A percentile compares a stretch with the other conserved stretches of the same genome.
Evolutionary conservation across 1,140 invertebrate species (phyloP).

Genomic region (Drosophila albomicans): DNA sequence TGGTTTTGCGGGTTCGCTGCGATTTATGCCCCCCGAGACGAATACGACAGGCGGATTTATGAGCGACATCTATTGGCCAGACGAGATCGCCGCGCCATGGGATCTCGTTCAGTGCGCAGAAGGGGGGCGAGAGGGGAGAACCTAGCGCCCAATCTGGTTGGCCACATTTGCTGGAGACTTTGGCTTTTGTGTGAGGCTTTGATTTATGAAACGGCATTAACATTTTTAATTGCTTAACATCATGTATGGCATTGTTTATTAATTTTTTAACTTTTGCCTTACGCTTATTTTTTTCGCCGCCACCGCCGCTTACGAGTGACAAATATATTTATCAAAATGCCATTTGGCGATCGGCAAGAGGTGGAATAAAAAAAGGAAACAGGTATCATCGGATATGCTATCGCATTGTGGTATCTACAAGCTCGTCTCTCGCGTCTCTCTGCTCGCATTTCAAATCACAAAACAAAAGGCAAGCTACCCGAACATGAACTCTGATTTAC

Average conservation of each 20-base stretch:
- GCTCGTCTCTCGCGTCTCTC: slow-evolving; percentile 1
- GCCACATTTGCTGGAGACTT: slow-evolving; percentile 43
- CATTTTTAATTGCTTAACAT: slow-evolving; percentile 85
- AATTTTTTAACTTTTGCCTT: slow-evolving; percentile 67
- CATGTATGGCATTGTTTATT: slow-evolving; percentile 84
- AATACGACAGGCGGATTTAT: slow-evolving; percentile 72
- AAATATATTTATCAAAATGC: slow-evolving; percentile 83
- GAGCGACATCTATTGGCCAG: slow-evolving; percentile 79
- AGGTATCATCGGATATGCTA: slow-evolving; percentile 58
- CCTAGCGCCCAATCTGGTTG: slow-evolving; percentile 77
- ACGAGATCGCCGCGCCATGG: slow-evolving; percentile 49
- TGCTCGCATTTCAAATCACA: slow-evolving; percentile 55
- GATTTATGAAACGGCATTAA: slow-evolving; percentile 84
- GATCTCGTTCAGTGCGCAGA: neutral
- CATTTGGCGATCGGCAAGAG: slow-evolving; percentile 26
- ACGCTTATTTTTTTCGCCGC: slow-evolving; percentile 26
- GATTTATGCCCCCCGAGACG: slow-evolving; percentile 35
- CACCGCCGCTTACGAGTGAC: slow-evolving; percentile 61
- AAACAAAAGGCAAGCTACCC: slow-evolving; percentile 33
- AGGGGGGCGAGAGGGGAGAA: neutral
- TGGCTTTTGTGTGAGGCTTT: slow-evolving; percentile 65
- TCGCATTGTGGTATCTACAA: slow-evolving; percentile 45
- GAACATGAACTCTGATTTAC: slow-evolving; percentile 47
- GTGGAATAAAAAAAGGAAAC: slow-evolving; percentile 16
- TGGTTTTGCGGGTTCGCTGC: slow-evolving; percentile 35